Percentiles rank a stretch among this genome's conserved stretches.
phyloP scores from a whole-genome alignment of 2,113 vertebrate species.

The Calidris pugnax region DNA sequence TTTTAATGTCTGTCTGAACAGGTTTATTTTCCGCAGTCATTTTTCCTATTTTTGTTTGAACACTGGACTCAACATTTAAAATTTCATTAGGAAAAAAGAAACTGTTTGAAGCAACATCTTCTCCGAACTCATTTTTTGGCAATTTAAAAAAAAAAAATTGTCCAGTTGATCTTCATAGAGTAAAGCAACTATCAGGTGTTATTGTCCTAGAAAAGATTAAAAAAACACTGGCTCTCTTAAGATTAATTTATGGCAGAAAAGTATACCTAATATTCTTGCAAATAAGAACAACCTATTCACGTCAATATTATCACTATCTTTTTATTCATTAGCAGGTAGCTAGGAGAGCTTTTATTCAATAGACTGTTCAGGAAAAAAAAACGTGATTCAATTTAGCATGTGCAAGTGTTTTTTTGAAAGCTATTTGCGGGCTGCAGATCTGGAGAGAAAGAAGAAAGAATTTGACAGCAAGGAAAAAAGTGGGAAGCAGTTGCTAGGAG shows the following conservation, averaged over 20 bases:
- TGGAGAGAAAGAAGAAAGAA: conserved; percentile 16
- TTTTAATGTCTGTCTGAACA: neutral
- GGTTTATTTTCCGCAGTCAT: neutral
- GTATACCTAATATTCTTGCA: neutral
- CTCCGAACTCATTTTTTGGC: neutral
- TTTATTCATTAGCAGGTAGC: neutral
- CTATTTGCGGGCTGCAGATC: neutral
- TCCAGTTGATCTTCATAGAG: neutral
- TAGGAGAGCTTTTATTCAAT: neutral
- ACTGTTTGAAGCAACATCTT: neutral
- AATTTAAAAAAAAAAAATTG: neutral
- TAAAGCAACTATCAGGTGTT: neutral
- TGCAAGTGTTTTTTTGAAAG: neutral
- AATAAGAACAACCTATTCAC: neutral
- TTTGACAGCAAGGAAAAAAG: conserved; percentile 31
- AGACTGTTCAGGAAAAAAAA: neutral
- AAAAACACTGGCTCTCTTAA: neutral
- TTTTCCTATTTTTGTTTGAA: neutral
- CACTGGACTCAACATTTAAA: neutral
- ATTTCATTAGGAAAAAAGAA: neutral
- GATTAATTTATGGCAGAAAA: neutral
- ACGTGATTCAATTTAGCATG: neutral
- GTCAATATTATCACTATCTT: neutral
- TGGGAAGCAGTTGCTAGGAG: conserved; percentile 55
- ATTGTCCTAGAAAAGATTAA: neutral